A percentile compares a stretch with the other conserved stretches of the same genome.
Conservation (phyloP, 2,113 vertebrate genomes). For the Sitta europaea region DNA sequence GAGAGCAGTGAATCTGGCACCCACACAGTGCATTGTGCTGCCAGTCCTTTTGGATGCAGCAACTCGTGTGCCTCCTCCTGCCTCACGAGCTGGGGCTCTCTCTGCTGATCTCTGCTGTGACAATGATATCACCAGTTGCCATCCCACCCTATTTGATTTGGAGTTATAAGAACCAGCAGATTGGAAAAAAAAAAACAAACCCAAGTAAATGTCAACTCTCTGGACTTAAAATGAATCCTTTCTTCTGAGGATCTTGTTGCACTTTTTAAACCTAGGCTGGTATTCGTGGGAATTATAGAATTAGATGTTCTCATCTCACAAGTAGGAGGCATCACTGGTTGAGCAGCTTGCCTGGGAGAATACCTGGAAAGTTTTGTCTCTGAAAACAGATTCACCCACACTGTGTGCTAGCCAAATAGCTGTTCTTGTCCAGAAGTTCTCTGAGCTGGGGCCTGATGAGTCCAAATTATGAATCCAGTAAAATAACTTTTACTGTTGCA, state of each 20-base stretch:
- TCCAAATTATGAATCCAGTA: neutral
- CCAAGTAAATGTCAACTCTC: constrained; percentile 47
- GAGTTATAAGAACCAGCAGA: constrained; percentile 41
- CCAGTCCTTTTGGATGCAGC: constrained; percentile 50
- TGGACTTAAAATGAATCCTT: constrained; percentile 13
- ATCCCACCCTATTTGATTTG: constrained; percentile 11
- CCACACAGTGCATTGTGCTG: constrained; percentile 19
- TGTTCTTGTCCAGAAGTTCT: neutral
- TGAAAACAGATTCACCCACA: neutral
- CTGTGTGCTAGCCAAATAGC: neutral
- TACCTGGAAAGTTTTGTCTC: neutral
- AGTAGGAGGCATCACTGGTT: neutral
- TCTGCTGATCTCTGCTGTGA: constrained; percentile 30
- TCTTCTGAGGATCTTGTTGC: neutral
- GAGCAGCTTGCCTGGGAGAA: neutral
- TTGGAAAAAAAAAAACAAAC: constrained; percentile 50
- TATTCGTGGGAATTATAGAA: neutral
- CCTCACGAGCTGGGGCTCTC: constrained; percentile 19
- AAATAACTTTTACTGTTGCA: neutral
- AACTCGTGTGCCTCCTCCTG: constrained; percentile 31
- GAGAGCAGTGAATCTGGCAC: constrained; percentile 45
- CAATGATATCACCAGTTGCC: constrained; percentile 12
- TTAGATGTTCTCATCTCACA: neutral
- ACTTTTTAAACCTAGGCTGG: neutral
- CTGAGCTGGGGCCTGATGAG: neutral